These are phyloP conservation scores for Drosophila limbata DNA, from an alignment of 2,888 invertebrate species.

Conservation along the genomic window DNA sequence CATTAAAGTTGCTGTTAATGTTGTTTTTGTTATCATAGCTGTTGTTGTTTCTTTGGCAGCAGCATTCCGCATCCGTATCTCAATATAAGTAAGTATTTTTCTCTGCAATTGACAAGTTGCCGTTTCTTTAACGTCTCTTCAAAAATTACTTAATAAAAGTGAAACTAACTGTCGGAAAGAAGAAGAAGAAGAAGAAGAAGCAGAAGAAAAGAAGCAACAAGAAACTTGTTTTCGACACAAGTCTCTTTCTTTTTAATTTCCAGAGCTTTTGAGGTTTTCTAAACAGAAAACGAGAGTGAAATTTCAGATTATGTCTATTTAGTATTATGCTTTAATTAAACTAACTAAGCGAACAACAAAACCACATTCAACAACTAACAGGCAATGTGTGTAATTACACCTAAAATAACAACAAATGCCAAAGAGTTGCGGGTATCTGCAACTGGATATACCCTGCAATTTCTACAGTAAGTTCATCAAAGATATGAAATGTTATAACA, in stretches of 20 bases:
- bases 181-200: background rate
- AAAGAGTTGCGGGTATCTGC: background rate
- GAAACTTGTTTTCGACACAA: slow-evolving; percentile 47
- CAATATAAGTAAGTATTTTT: slow-evolving; percentile 16
- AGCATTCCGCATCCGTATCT: slow-evolving; percentile 37
- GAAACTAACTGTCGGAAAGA: slow-evolving; percentile 65
- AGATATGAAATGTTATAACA: background rate
- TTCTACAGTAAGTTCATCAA: too few relatives aligned
- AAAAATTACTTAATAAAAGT: slow-evolving; percentile 78
- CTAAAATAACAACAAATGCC: background rate
- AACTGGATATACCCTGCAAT: background rate
- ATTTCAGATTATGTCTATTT: slow-evolving; percentile 41
- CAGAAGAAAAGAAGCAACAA: slow-evolving; percentile 9
- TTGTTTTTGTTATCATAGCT: slow-evolving; percentile 12
- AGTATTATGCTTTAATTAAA: slow-evolving; percentile 32
- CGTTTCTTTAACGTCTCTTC: slow-evolving; percentile 47
- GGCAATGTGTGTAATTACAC: background rate
- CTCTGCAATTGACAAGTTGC: slow-evolving; percentile 66
- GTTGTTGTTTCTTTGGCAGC: slow-evolving; percentile 15
- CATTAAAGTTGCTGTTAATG: slow-evolving; percentile 1
- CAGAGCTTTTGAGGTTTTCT: slow-evolving; percentile 37
- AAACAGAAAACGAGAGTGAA: slow-evolving; percentile 70
- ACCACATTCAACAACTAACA: slow-evolving; percentile 9
- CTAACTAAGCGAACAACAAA: slow-evolving; percentile 15
- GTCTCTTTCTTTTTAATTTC: background rate